A percentile compares a stretch with the other conserved stretches of the same genome.
Evolutionary conservation across 2,113 vertebrate species (phyloP).

Genomic region (Vidua chalybeata): DNA sequence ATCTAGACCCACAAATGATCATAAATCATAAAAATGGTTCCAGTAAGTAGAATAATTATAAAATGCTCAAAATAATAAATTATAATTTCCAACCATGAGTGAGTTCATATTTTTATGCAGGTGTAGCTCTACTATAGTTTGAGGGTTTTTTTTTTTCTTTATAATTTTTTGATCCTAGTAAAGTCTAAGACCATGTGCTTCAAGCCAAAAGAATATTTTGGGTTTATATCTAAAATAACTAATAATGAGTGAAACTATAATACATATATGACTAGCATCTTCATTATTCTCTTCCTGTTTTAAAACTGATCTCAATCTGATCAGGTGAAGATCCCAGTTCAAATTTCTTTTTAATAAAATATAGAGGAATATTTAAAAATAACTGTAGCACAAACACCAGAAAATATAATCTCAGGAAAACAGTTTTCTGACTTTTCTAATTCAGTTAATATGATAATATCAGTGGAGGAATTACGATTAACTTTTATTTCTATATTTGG

Average conservation of each 20-base stretch:
- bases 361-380: neutral
- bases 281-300: neutral
- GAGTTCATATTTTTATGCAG: neutral
- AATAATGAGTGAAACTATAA: neutral
- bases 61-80: neutral
- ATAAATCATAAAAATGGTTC: neutral
- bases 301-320: neutral
- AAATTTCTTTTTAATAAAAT: neutral
- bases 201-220: neutral
- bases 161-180: neutral
- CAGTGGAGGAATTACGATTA: neutral
- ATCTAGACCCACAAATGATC: neutral
- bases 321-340: neutral
- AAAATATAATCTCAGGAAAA: neutral
- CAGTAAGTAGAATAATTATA: neutral
- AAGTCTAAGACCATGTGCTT: neutral
- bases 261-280: neutral
- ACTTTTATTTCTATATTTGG: neutral
- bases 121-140: neutral
- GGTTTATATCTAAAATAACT: neutral
- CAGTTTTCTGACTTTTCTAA: neutral
- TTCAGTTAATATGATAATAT: neutral
- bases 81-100: rapidly evolving
- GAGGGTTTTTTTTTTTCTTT: neutral
- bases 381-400: neutral